These are phyloP conservation scores for Apostichopus leukothele DNA, from an alignment of 53 echinoderm and acorn worm genomes.

Conservation along the genomic window DNA sequence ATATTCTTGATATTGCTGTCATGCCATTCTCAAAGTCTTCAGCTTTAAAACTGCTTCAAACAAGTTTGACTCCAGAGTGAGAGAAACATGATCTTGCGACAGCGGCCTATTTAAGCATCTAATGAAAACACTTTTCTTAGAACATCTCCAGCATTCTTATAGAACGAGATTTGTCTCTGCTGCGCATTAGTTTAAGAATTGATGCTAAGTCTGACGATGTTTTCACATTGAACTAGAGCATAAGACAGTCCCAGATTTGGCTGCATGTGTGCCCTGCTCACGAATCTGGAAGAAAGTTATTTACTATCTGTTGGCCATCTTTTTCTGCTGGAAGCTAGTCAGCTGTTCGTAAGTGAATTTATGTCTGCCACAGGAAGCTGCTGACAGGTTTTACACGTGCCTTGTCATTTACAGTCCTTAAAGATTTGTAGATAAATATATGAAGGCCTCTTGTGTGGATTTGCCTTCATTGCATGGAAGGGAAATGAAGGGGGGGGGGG, in stretches of 20 bases:
- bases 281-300: not conserved
- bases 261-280: not conserved
- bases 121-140: too few species aligned
- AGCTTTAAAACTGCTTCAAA: too few species aligned
- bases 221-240: not conserved
- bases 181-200: too few species aligned
- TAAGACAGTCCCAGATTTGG: not conserved
- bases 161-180: too few species aligned
- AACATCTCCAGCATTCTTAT: too few species aligned
- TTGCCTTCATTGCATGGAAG: not conserved
- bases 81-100: too few species aligned
- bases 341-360: conserved; percentile 23
- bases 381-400: conserved; percentile 7
- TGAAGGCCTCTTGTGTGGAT: not conserved
- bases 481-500: not conserved
- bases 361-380: conserved; percentile 12
- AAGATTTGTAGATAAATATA: conserved; percentile 14
- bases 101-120: too few species aligned
- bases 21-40: too few species aligned
- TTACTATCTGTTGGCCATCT: not conserved
- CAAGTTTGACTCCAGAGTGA: too few species aligned
- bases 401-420: conserved; percentile 29
- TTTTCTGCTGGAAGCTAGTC: not conserved
- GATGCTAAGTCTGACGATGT: not conserved
- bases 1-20: too few species aligned